Percentiles rank a stretch among this genome's conserved stretches.
Conservation (phyloP, 2,797 vertebrate genomes). For the Anisognathus igniventris region DNA sequence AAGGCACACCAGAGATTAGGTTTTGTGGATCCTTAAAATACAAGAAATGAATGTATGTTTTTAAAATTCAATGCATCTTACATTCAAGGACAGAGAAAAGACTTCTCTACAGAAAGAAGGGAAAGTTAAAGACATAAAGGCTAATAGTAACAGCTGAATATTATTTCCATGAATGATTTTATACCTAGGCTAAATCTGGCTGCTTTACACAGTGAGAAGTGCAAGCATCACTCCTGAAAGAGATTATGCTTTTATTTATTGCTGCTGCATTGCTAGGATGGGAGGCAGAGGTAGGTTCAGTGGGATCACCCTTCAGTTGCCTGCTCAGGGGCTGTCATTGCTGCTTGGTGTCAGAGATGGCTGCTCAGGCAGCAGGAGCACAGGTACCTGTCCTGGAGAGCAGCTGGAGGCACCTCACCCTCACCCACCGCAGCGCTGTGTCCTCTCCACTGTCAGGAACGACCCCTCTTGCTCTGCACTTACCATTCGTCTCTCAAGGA, state of each 20-base stretch:
- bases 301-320: background rate
- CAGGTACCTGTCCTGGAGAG: background rate
- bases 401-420: background rate
- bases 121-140: background rate
- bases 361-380: background rate
- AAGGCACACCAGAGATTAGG: background rate
- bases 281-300: background rate
- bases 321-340: background rate
- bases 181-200: background rate
- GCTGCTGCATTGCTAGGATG: background rate
- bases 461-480: background rate
- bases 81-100: background rate
- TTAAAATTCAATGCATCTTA: background rate
- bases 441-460: background rate
- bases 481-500: background rate
- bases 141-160: background rate
- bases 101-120: background rate
- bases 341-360: accelerated
- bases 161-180: background rate
- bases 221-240: background rate
- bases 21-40: background rate
- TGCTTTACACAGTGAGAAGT: background rate
- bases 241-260: background rate
- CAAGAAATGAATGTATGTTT: background rate
- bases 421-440: background rate